A percentile compares a stretch with the other conserved stretches of the same genome.
phyloP scores from a whole-genome alignment of 2,797 vertebrate species.

The Etheostoma perlongum region DNA sequence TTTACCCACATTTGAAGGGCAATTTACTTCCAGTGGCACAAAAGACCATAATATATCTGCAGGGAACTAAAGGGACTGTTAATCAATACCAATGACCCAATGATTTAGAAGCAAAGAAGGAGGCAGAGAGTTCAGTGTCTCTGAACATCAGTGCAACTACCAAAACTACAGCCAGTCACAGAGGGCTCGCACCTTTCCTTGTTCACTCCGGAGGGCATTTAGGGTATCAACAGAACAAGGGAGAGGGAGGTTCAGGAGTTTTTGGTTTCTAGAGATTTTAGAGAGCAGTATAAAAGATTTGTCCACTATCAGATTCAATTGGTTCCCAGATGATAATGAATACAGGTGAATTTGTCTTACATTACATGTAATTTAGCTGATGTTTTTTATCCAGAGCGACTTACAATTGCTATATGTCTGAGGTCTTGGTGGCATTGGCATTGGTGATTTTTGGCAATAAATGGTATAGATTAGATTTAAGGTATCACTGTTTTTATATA shows the following conservation, averaged over 20 bases:
- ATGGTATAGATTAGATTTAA: neutral
- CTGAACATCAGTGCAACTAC: neutral
- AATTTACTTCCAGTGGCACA: conserved; percentile 26
- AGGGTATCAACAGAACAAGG: neutral
- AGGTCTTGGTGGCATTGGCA: neutral
- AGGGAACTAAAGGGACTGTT: conserved; percentile 18
- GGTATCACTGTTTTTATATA: neutral
- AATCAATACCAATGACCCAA: conserved; percentile 41
- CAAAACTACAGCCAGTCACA: neutral
- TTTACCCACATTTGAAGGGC: neutral
- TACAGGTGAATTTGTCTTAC: neutral
- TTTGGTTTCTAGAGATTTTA: no score
- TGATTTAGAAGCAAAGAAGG: conserved; percentile 28
- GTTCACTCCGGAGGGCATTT: neutral
- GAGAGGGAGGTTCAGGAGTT: neutral
- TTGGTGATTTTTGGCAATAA: neutral
- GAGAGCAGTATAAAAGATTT: neutral
- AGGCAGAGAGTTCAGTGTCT: neutral
- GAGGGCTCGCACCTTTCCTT: neutral
- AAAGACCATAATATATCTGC: conserved; percentile 18
- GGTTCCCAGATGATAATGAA: neutral
- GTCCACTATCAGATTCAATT: neutral
- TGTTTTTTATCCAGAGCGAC: no score
- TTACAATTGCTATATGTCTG: no score
- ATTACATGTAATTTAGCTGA: no score